Conservation (phyloP, 1,140 invertebrate genomes). For the Dinoponera quadriceps region DNA sequence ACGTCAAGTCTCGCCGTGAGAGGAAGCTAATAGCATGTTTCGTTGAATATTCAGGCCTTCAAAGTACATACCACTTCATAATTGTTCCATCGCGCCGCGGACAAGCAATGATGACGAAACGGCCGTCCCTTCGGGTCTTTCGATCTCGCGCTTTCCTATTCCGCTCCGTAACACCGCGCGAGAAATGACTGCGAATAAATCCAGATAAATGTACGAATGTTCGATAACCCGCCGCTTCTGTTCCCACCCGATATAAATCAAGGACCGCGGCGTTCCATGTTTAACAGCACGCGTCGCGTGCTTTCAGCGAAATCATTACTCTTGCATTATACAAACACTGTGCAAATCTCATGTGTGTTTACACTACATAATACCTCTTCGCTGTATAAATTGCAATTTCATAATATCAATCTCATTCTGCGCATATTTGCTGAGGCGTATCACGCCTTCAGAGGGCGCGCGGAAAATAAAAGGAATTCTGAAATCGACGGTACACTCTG, state of each 20-base stretch:
- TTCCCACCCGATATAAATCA: conserved; percentile 25
- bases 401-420: not conserved
- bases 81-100: conserved; percentile 63
- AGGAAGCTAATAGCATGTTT: conserved; percentile 73
- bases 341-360: conserved; percentile 21
- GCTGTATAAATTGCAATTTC: conserved; percentile 29
- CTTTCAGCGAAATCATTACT: not conserved
- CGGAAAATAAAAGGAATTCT: not conserved
- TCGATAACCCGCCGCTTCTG: conserved; percentile 6
- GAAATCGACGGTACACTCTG: not conserved
- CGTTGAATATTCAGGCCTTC: conserved; percentile 76
- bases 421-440: not conserved
- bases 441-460: not conserved
- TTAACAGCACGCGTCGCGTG: conserved; percentile 36
- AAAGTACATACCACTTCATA: conserved; percentile 68
- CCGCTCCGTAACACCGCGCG: not conserved
- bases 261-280: conserved; percentile 28
- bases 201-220: not conserved
- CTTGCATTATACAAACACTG: not conserved
- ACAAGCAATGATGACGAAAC: conserved; percentile 56
- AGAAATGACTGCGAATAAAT: conserved; percentile 4
- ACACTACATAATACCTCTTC: not conserved
- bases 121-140: conserved; percentile 26
- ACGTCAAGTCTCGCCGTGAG: conserved; percentile 61
- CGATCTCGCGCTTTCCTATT: conserved; percentile 2